A percentile compares a stretch with the other conserved stretches of the same genome.
Evolutionary conservation across 1,140 invertebrate species (phyloP).

Genomic region (Dreissena polymorpha): DNA sequence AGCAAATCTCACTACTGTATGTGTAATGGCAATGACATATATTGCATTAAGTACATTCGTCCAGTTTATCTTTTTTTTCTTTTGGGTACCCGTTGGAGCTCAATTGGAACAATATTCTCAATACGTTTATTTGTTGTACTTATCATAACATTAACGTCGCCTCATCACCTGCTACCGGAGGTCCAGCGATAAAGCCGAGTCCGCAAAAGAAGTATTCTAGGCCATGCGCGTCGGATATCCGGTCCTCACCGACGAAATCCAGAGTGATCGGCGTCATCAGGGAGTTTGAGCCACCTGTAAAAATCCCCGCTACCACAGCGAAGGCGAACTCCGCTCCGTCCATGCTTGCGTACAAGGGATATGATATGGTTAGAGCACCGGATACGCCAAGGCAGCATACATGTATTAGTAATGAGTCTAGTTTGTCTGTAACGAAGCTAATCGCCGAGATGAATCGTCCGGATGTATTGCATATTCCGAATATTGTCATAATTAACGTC

Average conservation of each 20-base stretch:
- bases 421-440: background rate
- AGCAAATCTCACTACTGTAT: too few species aligned
- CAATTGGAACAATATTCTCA: too few species aligned
- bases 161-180: constrained; percentile 52
- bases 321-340: constrained; percentile 21
- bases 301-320: constrained; percentile 44
- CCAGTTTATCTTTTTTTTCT: too few species aligned
- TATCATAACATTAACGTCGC: background rate
- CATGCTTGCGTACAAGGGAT: constrained; percentile 45
- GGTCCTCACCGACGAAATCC: constrained; percentile 42
- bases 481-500: constrained; percentile 36
- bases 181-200: constrained; percentile 53
- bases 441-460: constrained; percentile 31
- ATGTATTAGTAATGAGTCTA: constrained; percentile 26
- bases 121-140: too few species aligned
- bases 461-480: constrained; percentile 34
- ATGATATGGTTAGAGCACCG: constrained; percentile 18
- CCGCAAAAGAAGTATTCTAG: constrained; percentile 47
- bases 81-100: too few species aligned
- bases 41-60: too few species aligned
- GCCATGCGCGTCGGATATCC: constrained; percentile 48
- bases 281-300: constrained; percentile 52
- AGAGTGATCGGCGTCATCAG: constrained; percentile 54
- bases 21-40: too few species aligned
- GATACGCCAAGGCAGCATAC: constrained; percentile 8